These are phyloP conservation scores for Aporophyla nigra DNA, from an alignment of 2,888 invertebrate genomes.

Conservation along the genomic window DNA sequence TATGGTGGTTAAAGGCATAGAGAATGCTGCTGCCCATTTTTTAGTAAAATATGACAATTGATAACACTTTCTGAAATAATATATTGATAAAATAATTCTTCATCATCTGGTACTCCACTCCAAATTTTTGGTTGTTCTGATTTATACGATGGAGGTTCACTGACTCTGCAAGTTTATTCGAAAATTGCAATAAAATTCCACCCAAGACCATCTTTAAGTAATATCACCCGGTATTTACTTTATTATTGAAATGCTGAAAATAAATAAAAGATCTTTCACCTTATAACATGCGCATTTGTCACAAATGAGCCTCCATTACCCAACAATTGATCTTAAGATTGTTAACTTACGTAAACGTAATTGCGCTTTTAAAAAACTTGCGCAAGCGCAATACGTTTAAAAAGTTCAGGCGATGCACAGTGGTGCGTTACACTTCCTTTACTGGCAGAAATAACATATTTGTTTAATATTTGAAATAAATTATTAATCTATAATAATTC, in stretches of 20 bases:
- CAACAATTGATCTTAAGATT: constrained; percentile 53
- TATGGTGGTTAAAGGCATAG: too few species aligned
- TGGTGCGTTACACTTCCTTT: not conserved
- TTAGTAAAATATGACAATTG: not conserved
- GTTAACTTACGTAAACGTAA: constrained; percentile 53
- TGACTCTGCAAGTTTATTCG: not conserved
- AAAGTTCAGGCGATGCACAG: constrained; percentile 66
- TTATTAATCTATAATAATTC: too few species aligned
- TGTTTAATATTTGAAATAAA: too few species aligned
- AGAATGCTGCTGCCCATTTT: too few species aligned
- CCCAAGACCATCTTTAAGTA: not conserved
- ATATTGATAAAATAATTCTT: not conserved
- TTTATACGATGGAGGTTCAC: not conserved
- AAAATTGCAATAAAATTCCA: constrained; percentile 11
- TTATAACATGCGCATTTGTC: constrained; percentile 29
- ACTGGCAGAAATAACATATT: not conserved
- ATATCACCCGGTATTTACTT: not conserved
- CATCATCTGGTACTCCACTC: not conserved
- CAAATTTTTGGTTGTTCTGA: not conserved
- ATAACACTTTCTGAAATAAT: not conserved
- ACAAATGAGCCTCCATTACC: constrained; percentile 41
- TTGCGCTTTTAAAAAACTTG: constrained; percentile 57
- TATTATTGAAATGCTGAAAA: constrained; percentile 1
- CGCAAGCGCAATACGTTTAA: constrained; percentile 63
- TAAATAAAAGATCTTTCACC: constrained; percentile 26